phyloP scores from a whole-genome alignment of 2,888 invertebrate species.

The Trissonchulus latispiculum region DNA sequence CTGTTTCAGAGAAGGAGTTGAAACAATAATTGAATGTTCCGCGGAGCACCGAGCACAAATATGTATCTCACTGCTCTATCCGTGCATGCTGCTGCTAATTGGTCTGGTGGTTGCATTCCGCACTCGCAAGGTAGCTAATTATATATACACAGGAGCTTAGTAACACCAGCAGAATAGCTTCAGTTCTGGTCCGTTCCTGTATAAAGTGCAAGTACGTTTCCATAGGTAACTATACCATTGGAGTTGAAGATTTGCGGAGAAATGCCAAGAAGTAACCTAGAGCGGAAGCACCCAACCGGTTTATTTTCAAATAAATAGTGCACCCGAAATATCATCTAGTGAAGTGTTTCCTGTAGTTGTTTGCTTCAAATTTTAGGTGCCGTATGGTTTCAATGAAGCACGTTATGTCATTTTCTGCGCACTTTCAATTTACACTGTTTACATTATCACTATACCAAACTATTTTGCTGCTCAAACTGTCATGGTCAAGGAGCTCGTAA shows the following conservation, averaged over 20 bases:
- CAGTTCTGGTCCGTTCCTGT: too few relatives aligned
- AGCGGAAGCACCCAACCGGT: too few relatives aligned
- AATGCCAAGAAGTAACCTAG: too few relatives aligned
- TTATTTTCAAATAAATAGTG: too few relatives aligned
- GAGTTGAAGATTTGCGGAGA: too few relatives aligned
- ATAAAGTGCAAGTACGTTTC: too few relatives aligned
- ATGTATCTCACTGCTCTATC: not conserved
- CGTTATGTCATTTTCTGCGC: not conserved
- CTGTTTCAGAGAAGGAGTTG: not conserved
- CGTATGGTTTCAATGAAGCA: not conserved
- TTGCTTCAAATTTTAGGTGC: not conserved
- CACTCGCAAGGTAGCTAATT: not conserved
- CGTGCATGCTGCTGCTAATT: not conserved
- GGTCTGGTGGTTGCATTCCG: not conserved
- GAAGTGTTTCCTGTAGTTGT: too few relatives aligned
- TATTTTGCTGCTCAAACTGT: not conserved
- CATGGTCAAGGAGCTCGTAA: not conserved
- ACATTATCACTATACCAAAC: not conserved
- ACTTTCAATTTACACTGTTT: not conserved
- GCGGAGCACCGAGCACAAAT: not conserved
- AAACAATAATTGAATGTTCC: not conserved
- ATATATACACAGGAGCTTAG: too few relatives aligned
- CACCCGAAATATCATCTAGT: too few relatives aligned
- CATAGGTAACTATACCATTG: too few relatives aligned
- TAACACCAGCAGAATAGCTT: too few relatives aligned